Evolutionary conservation across 2,113 vertebrate genomes (phyloP), one percentile per base, ranked within the genome.

Genomic region (Fulica atra): DNA sequence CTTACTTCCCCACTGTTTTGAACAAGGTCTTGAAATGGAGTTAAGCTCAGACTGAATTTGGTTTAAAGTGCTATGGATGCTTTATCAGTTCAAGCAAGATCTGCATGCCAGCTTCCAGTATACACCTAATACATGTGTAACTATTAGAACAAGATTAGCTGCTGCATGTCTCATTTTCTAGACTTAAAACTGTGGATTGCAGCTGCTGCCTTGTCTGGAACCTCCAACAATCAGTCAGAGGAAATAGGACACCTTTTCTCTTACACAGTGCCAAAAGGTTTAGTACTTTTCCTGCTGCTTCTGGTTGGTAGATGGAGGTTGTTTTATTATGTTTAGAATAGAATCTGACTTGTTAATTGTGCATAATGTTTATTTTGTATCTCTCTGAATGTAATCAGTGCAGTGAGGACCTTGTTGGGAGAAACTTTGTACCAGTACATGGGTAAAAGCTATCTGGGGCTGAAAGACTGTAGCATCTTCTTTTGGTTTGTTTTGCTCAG

Each of bases 401-500:
- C 42, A 57, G 15, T 38, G 24, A 48, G 24, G 19, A 64, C 28
- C 26, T 48, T 18, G 8, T 28, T 65, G 56, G 13, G 38, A 79
- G 21, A 60, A 53, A 51, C 25, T 53, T 33, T 70, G 2, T 57
- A 46, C n/a, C 21, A 31, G 33, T 40, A n/a, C 14, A 9, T 51
- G 56, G 7, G 10, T 65, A 54, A 57, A 86, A 83, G 5, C 29
- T 57, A 6, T 11, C 40, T 69, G 4, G 36, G 33, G 5, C 8
- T 72, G 17, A 31, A 85, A 87, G 19, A 13, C 19, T 53, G 26
- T 7, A 63, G 42, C 20, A 54, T 79, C 56, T 54, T 81, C 31
- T 89, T 88, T 78, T 24, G 31, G n/a, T 73, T 88, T 63, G 56
- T 54, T 89, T 94, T 71, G 42, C 65, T 81, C 78, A 60, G 36